Evolutionary conservation across 1,140 invertebrate genomes (phyloP), one percentile per base, ranked within the genome.

Genomic region (Mesaphorura yosii): DNA sequence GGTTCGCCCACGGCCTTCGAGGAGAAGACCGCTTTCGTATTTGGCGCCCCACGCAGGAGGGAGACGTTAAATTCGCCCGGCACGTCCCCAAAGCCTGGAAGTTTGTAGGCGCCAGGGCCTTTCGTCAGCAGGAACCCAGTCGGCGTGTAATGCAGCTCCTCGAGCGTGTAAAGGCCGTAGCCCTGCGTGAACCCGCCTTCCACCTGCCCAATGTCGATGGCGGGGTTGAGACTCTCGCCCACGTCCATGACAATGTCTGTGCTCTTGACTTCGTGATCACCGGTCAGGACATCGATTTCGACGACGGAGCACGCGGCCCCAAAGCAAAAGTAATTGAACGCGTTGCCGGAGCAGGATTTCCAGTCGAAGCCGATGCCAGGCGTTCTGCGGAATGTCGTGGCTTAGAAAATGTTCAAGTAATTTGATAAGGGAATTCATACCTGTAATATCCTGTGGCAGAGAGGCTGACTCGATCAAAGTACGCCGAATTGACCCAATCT

Each of bases 1-100:
- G 92, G 92, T 70, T 97, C 93, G 3, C 92, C 93, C 42, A 96
- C 83, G 58, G 89, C 93, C 87, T 96, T 97, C 6, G 91, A 95
- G 1, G 91, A 95, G 68, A 86, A 95, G 6, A 97, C 83, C 41
- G 89, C 91, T 65, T 83, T 76, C 7, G 84, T 82, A 75, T 96
- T 96, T 1, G 83, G 76, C 29, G 81, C 79, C 20, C 86, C 85
- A 69, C 88, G 89, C 0, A 97, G 72, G 29, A 97, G 70, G 17
- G 88, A 84, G 0, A 97, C 92, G 69, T 95, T 92, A 65, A 96
- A 93, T 67, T 91, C 83, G 51, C 75, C 72, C 1, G 92, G 92
- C 65, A 93, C 90, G 65, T 95, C 87, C 3, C 79, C 78, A 67
- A 60, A 60, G 34, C 58, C 58, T 15, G 92, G 91, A 52, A 96